Evolutionary conservation across 2,888 invertebrate species (phyloP), one percentile per base, ranked within the genome.

Genomic region (Eilema depressum): DNA sequence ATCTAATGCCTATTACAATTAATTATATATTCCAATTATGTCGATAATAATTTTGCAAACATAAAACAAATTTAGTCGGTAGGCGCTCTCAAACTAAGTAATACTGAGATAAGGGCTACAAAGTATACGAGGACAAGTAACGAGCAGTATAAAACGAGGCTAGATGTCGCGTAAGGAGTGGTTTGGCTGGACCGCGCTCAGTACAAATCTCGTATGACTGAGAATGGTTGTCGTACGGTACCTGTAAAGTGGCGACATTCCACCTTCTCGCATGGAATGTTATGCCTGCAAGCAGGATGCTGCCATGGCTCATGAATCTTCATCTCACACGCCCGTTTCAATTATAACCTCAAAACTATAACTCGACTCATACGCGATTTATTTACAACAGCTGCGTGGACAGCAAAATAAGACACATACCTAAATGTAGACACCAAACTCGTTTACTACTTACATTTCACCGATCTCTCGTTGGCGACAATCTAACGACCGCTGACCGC

Each of bases 231-330:
- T 86, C 89, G 88, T 94, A 93, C 93, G 93, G 93, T 94, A 93
- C 93, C 90, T 91, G 90, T 87, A 82, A 87, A 88, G 88, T 88
- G 92, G 91, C 93, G 93, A 94, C 95, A 95, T 95, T 94, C 95
- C 93, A 85, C 84, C 88, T 88, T 88, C 91, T 86, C 86, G 90
- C 85, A 85, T 90, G 93, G 93, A 92, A 94, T 93, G 93, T 89
- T 88, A 85, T 89, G 91, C 91, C 92, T 91, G 89, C 89, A 88
- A 93, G 94, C 94, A 93, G 93, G 93, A 93, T 92, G 88, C 89
- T 85, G 83, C 82, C 86, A 83, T 85, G 80, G 81, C 85, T 83
- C 81, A 83, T 83, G 86, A 90, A 92, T 89, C 90, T 91, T 88
- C 87, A 84, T 87, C 83, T 85, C 86, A 80, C 84, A 87, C 88